A percentile compares a stretch with the other conserved stretches of the same genome.
Conservation (phyloP, 1,140 invertebrate species). For the Diuraphis noxia region DNA sequence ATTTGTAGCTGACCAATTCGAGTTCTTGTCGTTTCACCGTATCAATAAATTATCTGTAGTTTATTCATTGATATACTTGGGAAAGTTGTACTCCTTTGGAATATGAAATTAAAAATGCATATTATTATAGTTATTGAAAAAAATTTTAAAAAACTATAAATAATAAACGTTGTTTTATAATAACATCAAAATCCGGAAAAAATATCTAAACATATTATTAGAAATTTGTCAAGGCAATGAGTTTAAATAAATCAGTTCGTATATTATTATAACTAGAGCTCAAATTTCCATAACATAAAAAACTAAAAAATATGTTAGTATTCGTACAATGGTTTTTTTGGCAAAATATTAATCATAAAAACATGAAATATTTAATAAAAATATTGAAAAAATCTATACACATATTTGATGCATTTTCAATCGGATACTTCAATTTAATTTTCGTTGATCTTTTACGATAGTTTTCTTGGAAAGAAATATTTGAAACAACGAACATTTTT, state of each 20-base stretch:
- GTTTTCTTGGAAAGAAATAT: background rate
- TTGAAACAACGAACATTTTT: background rate
- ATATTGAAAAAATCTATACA: too few relatives aligned
- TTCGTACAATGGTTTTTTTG: background rate
- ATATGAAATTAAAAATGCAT: background rate
- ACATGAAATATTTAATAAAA: too few relatives aligned
- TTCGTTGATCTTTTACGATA: rapidly evolving
- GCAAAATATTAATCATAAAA: too few relatives aligned
- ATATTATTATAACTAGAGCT: background rate
- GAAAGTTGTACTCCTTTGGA: background rate
- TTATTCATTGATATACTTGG: background rate
- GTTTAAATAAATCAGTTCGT: background rate
- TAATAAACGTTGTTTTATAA: background rate
- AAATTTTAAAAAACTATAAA: background rate
- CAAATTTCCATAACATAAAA: background rate
- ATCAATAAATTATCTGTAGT: background rate
- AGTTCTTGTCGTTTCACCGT: too few relatives aligned
- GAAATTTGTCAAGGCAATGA: background rate
- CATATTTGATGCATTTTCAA: too few relatives aligned
- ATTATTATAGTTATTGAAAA: background rate
- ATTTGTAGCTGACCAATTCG: too few relatives aligned
- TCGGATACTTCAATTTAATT: background rate
- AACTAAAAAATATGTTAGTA: background rate
- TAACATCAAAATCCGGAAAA: background rate
- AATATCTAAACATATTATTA: background rate